Conservation (phyloP, 2,113 vertebrate genomes). For the Halcyon malimbica region DNA sequence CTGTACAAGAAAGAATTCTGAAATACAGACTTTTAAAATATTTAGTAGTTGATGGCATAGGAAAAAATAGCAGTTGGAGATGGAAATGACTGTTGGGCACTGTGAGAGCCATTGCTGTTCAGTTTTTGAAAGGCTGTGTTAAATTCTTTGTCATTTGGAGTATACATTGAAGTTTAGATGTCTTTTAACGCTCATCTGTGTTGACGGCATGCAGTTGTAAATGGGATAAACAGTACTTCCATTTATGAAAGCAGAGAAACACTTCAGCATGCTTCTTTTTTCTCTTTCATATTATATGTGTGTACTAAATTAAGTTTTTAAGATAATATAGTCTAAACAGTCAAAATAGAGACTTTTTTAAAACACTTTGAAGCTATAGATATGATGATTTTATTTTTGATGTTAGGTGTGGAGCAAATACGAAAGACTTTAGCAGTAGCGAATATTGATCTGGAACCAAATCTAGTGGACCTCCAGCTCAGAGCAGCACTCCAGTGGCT, state of each 20-base stretch:
- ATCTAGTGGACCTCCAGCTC: conserved; percentile 83
- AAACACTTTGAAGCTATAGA: not conserved
- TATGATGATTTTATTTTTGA: conserved; percentile 26
- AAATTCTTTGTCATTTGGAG: not conserved
- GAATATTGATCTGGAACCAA: conserved; percentile 83
- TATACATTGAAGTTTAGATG: not conserved
- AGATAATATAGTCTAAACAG: not conserved
- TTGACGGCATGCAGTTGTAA: not conserved
- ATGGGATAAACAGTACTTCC: not conserved
- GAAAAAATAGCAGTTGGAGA: not conserved
- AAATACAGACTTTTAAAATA: not conserved
- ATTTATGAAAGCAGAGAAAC: not conserved
- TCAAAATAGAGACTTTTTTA: not conserved
- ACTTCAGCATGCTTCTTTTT: not conserved
- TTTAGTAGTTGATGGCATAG: not conserved
- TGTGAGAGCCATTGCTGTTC: not conserved
- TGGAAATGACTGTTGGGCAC: not conserved
- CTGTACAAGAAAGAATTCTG: not conserved
- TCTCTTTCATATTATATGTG: not conserved
- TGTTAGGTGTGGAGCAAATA: conserved; percentile 74
- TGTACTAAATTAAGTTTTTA: not conserved
- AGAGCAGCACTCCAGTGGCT: conserved; percentile 90
- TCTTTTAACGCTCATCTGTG: not conserved
- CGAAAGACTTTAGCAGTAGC: conserved; percentile 75
- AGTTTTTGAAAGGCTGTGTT: not conserved